Base-by-base conservation (phyloP, 2,888 invertebrate genomes). In the Aradus depressus region DNA sequence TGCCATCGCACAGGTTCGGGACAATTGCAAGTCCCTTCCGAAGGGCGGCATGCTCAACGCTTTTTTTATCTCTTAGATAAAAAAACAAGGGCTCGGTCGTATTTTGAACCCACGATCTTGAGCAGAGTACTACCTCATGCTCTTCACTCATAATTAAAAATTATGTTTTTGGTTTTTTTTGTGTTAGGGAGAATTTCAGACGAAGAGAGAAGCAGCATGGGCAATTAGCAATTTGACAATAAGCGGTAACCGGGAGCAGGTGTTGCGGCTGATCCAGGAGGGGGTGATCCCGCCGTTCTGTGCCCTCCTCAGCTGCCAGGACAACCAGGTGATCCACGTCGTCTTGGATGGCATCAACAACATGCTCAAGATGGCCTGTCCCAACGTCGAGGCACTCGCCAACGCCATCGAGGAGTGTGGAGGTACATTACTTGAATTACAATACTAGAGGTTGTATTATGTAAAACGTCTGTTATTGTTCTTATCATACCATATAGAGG, bases 151-250 rank as follows among this genome's bases (percentile, higher is more conserved):
- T 25, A 23, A 14, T n/a, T n/a, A n/a, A n/a, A n/a, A n/a, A n/a
- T n/a, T n/a, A n/a, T n/a, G n/a, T n/a, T n/a, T n/a, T n/a, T n/a
- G n/a, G n/a, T 22, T 6, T n/a, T 4, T 18, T 44, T 23, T 23
- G 3, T 51, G 44, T 21, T 60, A 78, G 75, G 78, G 80, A 52
- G 97, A 97, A 72, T 97, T 97, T 75, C 93, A 95, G 73, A 97
- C 96, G n/a, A 95, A 97, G 71, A 97, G 97, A 68, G 98, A 99
- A 72, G 98, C 98, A 0, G 97, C 97, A 0, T 99, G 98, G 98
- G 97, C 97, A 6, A 92, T 98, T 55, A 93, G 92, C 67, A 99
- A 99, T 75, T 77, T 98, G 61, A 97, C 97, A 62, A 95, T 98
- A 65, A 93, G 93, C 62, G 98, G 98, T 31, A 87, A 85, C 62